Evolutionary conservation across 1,140 invertebrate genomes (phyloP).

Genomic region (Meteorus sp.): DNA sequence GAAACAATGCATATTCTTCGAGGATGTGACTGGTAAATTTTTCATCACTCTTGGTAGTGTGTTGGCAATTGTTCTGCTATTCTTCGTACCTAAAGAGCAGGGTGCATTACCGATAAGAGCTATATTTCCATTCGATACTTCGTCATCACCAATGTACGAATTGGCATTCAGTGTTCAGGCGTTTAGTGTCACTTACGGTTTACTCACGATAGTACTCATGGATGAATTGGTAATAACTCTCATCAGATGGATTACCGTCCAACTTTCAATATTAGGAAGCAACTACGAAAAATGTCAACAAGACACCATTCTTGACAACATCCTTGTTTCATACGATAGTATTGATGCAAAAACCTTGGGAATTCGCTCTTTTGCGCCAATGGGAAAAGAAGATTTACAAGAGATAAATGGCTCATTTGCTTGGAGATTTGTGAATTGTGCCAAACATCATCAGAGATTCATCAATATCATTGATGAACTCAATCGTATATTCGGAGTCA

Average conservation of each 20-base stretch:
- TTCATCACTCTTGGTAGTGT: constrained; percentile 2
- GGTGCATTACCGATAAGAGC: constrained; percentile 34
- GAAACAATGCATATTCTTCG: not conserved
- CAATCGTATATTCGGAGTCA: constrained; percentile 32
- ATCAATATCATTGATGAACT: constrained; percentile 32
- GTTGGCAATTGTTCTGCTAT: constrained; percentile 26
- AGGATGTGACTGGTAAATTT: not conserved
- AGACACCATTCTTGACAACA: not conserved
- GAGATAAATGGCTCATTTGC: constrained; percentile 17
- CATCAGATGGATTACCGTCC: constrained; percentile 19
- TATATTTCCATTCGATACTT: constrained; percentile 34
- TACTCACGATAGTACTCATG: constrained; percentile 29
- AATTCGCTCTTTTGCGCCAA: constrained; percentile 16
- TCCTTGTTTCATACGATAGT: not conserved
- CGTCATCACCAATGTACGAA: constrained; percentile 16
- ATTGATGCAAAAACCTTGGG: not conserved
- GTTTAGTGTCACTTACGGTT: constrained; percentile 13
- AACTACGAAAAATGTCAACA: constrained; percentile 29
- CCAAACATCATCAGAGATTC: constrained; percentile 37
- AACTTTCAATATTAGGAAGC: constrained; percentile 18
- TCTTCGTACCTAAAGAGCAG: constrained; percentile 27
- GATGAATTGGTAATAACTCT: constrained; percentile 18
- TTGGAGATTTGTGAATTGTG: constrained; percentile 25
- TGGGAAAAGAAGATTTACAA: constrained; percentile 8
- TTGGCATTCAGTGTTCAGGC: constrained; percentile 31